Conservation (phyloP, 2,113 vertebrate species). For the Indicator indicator region DNA sequence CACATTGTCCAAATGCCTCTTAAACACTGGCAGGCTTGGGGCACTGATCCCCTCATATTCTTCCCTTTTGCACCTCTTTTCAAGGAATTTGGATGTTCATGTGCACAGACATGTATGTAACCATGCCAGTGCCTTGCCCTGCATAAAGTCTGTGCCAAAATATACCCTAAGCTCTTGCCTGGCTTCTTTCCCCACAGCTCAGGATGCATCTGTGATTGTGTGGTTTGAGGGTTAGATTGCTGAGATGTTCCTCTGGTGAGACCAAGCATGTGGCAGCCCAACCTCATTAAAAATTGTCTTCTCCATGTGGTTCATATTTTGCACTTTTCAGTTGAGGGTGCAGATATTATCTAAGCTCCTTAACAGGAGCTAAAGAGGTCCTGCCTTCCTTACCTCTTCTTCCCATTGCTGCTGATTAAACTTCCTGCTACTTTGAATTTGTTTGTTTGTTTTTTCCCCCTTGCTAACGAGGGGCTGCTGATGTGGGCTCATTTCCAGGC, state of each 20-base stretch:
- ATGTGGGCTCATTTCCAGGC: neutral
- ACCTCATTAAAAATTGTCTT: neutral
- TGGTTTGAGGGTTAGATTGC: neutral
- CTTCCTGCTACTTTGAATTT: neutral
- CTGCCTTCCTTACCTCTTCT: neutral
- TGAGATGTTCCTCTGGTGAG: neutral
- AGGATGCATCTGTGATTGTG: neutral
- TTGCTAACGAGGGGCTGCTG: neutral
- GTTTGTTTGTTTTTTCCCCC: neutral
- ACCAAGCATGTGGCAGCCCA: neutral
- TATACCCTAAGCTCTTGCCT: neutral
- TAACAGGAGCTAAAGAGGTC: neutral
- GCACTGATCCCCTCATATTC: no score
- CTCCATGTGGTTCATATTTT: neutral
- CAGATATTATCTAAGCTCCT: neutral
- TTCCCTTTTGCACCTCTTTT: neutral
- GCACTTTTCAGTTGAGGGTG: neutral
- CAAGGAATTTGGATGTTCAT: neutral
- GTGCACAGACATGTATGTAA: neutral
- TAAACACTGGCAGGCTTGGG: neutral
- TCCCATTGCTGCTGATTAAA: neutral
- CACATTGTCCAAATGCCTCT: neutral
- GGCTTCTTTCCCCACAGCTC: neutral
- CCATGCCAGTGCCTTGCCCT: neutral
- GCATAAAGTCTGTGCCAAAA: neutral